Evolutionary conservation across 2,113 vertebrate genomes (phyloP).

Genomic region (Bagarius yarrelli): DNA sequence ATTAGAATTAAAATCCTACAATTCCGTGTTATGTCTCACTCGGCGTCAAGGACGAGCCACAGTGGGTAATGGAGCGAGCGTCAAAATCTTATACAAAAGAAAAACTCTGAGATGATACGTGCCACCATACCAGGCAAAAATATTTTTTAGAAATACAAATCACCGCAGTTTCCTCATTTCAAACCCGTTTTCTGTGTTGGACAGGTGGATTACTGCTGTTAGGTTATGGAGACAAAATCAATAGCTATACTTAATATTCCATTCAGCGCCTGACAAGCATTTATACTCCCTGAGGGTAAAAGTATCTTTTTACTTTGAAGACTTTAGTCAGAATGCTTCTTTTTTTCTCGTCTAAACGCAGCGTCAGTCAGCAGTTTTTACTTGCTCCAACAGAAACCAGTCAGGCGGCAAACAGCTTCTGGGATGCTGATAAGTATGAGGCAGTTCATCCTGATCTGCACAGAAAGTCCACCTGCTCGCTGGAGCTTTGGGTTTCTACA

Average conservation of each 20-base stretch:
- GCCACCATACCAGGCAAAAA: background rate
- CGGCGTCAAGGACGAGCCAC: background rate
- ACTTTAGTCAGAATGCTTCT: background rate
- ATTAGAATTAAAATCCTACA: background rate
- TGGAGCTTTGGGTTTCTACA: background rate
- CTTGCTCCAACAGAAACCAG: constrained; percentile 3
- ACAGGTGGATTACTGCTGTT: constrained; percentile 14
- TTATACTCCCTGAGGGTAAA: constrained; percentile 18
- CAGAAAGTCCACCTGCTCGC: background rate
- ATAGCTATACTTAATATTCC: constrained; percentile 18
- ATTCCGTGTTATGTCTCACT: background rate
- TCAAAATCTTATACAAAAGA: background rate
- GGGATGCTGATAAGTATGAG: background rate
- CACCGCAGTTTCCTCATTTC: background rate
- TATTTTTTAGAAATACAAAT: constrained; percentile 17
- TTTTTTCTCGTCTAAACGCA: constrained; percentile 14
- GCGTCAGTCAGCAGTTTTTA: constrained; percentile 4
- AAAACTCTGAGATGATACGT: background rate
- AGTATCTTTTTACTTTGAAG: constrained; percentile 11
- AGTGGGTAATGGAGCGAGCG: background rate
- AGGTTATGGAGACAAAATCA: constrained; percentile 27
- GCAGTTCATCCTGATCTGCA: background rate
- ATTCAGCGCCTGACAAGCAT: constrained; percentile 20
- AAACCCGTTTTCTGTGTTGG: background rate
- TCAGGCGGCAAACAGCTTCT: background rate